Percentiles rank a stretch among this genome's conserved stretches.
Evolutionary conservation across 2,797 vertebrate genomes (phyloP).

Genomic region (Danio aesculapii): DNA sequence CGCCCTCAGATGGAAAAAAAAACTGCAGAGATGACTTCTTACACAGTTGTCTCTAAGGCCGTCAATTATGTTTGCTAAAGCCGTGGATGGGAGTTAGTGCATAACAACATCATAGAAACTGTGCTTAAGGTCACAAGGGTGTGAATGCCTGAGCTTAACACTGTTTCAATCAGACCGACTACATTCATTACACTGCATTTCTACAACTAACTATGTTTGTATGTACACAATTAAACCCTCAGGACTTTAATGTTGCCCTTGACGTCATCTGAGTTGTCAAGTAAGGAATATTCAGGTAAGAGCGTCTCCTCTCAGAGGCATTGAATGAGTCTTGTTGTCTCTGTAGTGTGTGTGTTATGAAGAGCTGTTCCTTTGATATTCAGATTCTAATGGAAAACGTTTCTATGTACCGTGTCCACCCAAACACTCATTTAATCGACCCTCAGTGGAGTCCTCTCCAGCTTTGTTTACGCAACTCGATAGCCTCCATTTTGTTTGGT

Average conservation of each 20-base stretch:
- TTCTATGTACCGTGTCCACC: constrained; percentile 11
- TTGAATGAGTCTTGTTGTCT: constrained; percentile 37
- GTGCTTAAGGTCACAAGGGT: constrained; percentile 20
- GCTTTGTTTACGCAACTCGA: constrained; percentile 45
- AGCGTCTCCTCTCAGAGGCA: constrained; percentile 15
- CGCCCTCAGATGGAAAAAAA: constrained; percentile 8
- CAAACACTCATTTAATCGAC: constrained; percentile 11
- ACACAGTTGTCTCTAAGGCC: constrained; percentile 4
- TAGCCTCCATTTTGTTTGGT: constrained; percentile 29
- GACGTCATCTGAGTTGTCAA: constrained; percentile 12
- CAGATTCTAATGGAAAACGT: constrained; percentile 1
- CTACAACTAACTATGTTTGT: neutral
- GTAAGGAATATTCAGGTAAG: constrained; percentile 19
- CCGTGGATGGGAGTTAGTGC: neutral
- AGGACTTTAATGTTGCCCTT: constrained; percentile 8
- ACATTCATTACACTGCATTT: neutral
- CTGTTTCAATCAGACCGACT: neutral
- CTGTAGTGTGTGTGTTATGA: constrained; percentile 26
- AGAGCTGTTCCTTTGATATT: constrained; percentile 30
- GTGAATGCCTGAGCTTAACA: neutral
- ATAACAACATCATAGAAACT: constrained; percentile 31
- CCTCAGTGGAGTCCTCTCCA: constrained; percentile 30
- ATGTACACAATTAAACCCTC: constrained; percentile 1
- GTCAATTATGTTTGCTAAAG: constrained; percentile 24
- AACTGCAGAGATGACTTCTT: constrained; percentile 23